These are phyloP conservation scores for Hoplias malabaricus DNA, from an alignment of 2,113 vertebrate species.

Conservation along the genomic window DNA sequence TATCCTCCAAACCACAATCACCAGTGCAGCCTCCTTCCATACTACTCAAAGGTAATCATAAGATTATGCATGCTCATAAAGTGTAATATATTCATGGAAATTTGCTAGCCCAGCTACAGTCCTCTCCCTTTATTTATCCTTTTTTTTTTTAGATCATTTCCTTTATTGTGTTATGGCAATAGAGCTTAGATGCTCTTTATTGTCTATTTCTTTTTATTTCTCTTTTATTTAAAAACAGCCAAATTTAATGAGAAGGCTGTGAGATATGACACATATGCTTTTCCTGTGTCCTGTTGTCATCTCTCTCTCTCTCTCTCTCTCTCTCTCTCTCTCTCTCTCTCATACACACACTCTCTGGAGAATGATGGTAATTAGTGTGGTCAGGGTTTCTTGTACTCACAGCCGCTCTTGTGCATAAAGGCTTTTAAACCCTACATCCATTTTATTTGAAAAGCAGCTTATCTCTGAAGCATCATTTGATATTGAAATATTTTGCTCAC, in stretches of 20 bases:
- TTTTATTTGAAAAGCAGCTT: slow-evolving; percentile 21
- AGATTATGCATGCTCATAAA: neutral
- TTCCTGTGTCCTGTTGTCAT: neutral
- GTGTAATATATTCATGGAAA: slow-evolving; percentile 12
- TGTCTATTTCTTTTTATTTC: neutral
- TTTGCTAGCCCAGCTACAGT: neutral
- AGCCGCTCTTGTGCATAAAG: slow-evolving; percentile 8
- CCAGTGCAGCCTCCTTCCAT: neutral
- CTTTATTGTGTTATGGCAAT: neutral
- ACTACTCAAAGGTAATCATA: slow-evolving; percentile 14
- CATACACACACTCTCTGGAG: neutral
- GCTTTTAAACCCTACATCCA: slow-evolving; percentile 4
- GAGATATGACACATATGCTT: slow-evolving; percentile 17
- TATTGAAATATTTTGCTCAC: neutral
- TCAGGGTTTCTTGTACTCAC: neutral
- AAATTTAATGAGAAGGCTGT: slow-evolving; percentile 23
- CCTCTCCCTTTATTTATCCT: slow-evolving; percentile 8
- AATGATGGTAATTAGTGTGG: slow-evolving; percentile 25
- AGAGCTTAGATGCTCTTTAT: neutral
- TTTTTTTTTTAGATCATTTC: neutral
- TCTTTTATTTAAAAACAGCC: slow-evolving; percentile 9
- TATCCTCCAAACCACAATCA: neutral
- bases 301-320: neutral
- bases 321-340: neutral
- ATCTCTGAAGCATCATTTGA: neutral